These are phyloP conservation scores for Zelleria hepariella DNA, from an alignment of 2,888 invertebrate genomes.

Conservation along the genomic window DNA sequence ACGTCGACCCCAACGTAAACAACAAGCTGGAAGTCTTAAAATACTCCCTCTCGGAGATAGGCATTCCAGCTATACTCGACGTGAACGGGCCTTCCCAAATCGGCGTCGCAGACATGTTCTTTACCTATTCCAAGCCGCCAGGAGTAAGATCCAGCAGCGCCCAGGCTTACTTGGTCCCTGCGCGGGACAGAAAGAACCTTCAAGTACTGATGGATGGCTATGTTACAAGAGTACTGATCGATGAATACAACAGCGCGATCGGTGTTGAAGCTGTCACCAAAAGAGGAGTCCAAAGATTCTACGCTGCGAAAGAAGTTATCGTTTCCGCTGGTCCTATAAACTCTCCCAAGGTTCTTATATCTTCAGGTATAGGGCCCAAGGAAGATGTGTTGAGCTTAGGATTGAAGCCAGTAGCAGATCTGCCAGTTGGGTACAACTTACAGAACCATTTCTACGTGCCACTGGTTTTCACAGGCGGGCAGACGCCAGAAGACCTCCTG, in stretches of 20 bases:
- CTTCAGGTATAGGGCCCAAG: constrained; percentile 73
- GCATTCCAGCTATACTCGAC: constrained; percentile 52
- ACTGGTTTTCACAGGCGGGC: not conserved
- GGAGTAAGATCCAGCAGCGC: constrained; percentile 18
- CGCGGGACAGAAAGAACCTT: constrained; percentile 21
- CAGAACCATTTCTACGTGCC: constrained; percentile 81
- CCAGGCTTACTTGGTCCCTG: constrained; percentile 22
- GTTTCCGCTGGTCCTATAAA: constrained; percentile 74
- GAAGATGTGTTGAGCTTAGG: constrained; percentile 50
- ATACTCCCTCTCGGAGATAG: constrained; percentile 51
- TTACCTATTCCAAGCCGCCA: constrained; percentile 6
- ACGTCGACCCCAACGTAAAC: constrained; percentile 24
- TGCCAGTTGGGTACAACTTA: constrained; percentile 74
- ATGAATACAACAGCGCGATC: constrained; percentile 12
- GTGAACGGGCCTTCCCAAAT: constrained; percentile 62
- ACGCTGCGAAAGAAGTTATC: constrained; percentile 64
- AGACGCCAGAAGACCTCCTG: not conserved
- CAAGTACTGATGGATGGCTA: constrained; percentile 22
- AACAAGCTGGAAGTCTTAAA: constrained; percentile 40
- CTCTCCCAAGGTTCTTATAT: constrained; percentile 71
- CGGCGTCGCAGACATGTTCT: constrained; percentile 42
- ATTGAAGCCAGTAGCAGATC: constrained; percentile 55
- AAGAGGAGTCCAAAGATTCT: constrained; percentile 17
- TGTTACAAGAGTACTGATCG: constrained; percentile 22
- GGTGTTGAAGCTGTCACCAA: constrained; percentile 5